Evolutionary conservation across 2,113 vertebrate genomes (phyloP).

Genomic region (Takifugu flavidus): DNA sequence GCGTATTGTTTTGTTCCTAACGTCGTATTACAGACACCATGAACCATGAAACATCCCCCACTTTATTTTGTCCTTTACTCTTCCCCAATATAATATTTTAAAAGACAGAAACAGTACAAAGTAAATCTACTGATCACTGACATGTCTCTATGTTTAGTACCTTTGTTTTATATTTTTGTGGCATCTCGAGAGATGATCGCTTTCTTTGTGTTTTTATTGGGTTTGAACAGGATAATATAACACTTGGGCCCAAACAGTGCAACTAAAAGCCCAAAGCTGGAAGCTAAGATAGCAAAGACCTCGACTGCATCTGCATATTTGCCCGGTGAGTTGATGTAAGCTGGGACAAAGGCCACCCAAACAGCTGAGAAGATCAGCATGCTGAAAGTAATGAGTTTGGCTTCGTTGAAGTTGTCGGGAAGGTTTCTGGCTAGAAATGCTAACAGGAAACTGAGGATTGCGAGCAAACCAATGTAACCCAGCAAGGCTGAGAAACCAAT

Average conservation of each 20-base stretch:
- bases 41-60: too few species aligned
- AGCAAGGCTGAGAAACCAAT: constrained; percentile 56
- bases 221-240: constrained; percentile 69
- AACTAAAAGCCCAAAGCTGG: constrained; percentile 64
- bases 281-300: constrained; percentile 70
- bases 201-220: constrained; percentile 71
- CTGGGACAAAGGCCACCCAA: constrained; percentile 70
- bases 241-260: constrained; percentile 71
- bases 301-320: constrained; percentile 72
- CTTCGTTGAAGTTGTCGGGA: constrained; percentile 68
- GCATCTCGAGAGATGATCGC: constrained; percentile 50
- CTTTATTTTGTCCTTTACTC: too few species aligned
- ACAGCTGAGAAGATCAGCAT: constrained; percentile 74
- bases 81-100: too few species aligned
- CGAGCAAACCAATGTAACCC: constrained; percentile 68
- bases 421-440: constrained; percentile 68
- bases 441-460: constrained; percentile 63
- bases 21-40: too few species aligned
- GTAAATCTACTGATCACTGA: too few species aligned
- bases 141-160: too few species aligned
- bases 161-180: too few species aligned
- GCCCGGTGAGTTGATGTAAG: constrained; percentile 71
- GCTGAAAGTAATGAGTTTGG: constrained; percentile 69
- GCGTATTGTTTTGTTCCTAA: too few species aligned
- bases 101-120: too few species aligned